Conservation (phyloP, 2,888 invertebrate species). For the Polymixis flavicincta region DNA sequence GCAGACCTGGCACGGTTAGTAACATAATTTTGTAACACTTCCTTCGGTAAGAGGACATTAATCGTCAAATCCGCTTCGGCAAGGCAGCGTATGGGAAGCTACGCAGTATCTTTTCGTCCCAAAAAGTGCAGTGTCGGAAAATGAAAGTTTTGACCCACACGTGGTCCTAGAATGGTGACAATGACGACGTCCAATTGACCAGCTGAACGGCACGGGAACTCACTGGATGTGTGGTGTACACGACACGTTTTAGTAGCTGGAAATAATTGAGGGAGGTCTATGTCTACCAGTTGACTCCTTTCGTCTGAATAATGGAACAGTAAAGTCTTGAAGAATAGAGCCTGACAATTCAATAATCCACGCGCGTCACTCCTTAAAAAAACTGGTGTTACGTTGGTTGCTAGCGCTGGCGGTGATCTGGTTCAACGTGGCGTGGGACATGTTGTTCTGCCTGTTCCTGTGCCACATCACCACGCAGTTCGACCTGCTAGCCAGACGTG, state of each 20-base stretch:
- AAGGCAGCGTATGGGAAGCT: neutral
- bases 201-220: neutral
- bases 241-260: too few relatives aligned
- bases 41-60: neutral
- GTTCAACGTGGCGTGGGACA: constrained; percentile 70
- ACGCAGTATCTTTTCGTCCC: neutral
- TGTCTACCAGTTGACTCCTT: neutral
- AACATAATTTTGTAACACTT: neutral
- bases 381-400: constrained; percentile 42
- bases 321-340: neutral
- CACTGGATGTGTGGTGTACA: too few relatives aligned
- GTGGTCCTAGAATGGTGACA: neutral
- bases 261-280: neutral
- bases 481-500: constrained; percentile 68
- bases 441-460: constrained; percentile 73
- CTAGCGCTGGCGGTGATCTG: constrained; percentile 63
- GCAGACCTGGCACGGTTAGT: constrained; percentile 72
- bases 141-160: neutral
- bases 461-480: constrained; percentile 74
- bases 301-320: neutral
- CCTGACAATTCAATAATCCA: neutral
- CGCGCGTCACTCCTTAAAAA: neutral
- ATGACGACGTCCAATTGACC: neutral
- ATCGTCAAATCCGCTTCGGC: neutral
- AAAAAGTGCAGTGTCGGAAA: neutral